Evolutionary conservation across 1,140 invertebrate genomes (phyloP).

Genomic region (Bombyx mori): DNA sequence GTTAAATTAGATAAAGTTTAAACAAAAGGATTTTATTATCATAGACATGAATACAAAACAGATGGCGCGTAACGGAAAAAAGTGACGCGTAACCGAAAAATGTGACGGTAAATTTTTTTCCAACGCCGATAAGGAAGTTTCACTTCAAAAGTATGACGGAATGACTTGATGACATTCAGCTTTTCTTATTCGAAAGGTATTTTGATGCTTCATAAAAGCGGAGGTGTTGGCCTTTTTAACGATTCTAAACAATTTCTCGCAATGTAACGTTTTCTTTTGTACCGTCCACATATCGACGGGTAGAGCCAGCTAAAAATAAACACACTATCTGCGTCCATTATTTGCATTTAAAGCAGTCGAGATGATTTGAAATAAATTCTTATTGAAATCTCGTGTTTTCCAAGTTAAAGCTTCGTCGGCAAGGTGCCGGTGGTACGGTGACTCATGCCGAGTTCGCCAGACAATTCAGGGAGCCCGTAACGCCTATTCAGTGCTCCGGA

Average conservation of each 20-base stretch:
- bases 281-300: slow-evolving; percentile 22
- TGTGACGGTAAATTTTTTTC: no score
- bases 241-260: slow-evolving; percentile 4
- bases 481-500: slow-evolving; percentile 59
- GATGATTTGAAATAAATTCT: slow-evolving; percentile 27
- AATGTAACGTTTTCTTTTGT: slow-evolving; percentile 11
- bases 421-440: slow-evolving; percentile 29
- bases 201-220: slow-evolving; percentile 6
- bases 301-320: slow-evolving; percentile 23
- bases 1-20: no score
- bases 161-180: slow-evolving; percentile 4
- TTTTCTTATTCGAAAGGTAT: background rate
- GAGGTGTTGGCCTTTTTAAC: slow-evolving; percentile 2
- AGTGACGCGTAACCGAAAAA: no score
- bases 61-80: no score
- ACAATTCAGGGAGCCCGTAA: slow-evolving; percentile 38
- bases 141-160: no score
- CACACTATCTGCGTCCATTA: slow-evolving; percentile 24
- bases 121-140: no score
- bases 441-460: slow-evolving; percentile 47
- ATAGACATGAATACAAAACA: no score
- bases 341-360: slow-evolving; percentile 28
- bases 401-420: slow-evolving; percentile 28
- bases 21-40: no score
- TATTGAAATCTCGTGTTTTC: slow-evolving; percentile 47